phyloP scores from a whole-genome alignment of 2,888 invertebrate species.

The Choreutis nemorana region DNA sequence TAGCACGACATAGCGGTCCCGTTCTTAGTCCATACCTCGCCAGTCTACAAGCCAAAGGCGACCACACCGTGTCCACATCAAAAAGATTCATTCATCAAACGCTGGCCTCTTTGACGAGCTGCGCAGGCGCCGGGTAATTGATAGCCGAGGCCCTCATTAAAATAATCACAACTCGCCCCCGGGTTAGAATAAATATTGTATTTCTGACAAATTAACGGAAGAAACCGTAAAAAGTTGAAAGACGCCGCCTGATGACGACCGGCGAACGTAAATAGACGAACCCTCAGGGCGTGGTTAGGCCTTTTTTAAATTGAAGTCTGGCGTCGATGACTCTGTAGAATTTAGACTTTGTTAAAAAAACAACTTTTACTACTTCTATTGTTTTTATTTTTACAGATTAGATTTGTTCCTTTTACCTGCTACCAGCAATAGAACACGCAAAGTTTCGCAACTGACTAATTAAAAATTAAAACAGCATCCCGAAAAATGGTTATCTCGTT shows the following conservation, averaged over 20 bases:
- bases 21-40: no score
- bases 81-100: slow-evolving; percentile 26
- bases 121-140: slow-evolving; percentile 52
- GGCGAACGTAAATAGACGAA: slow-evolving; percentile 16
- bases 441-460: no score
- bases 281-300: no score
- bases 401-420: no score
- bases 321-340: background rate
- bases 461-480: slow-evolving; percentile 7
- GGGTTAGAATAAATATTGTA: slow-evolving; percentile 52
- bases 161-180: slow-evolving; percentile 30
- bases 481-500: slow-evolving; percentile 10
- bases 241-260: slow-evolving; percentile 18
- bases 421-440: no score
- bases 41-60: no score
- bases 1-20: no score
- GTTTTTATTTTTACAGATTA: no score
- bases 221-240: slow-evolving; percentile 26
- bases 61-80: no score
- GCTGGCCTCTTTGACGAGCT: slow-evolving; percentile 21
- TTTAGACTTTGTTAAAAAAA: background rate
- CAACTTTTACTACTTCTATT: no score
- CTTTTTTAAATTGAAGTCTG: background rate
- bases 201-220: slow-evolving; percentile 54
- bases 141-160: slow-evolving; percentile 49